These are phyloP conservation scores for Tipula unca DNA, from an alignment of 2,888 invertebrate species.

Conservation along the genomic window DNA sequence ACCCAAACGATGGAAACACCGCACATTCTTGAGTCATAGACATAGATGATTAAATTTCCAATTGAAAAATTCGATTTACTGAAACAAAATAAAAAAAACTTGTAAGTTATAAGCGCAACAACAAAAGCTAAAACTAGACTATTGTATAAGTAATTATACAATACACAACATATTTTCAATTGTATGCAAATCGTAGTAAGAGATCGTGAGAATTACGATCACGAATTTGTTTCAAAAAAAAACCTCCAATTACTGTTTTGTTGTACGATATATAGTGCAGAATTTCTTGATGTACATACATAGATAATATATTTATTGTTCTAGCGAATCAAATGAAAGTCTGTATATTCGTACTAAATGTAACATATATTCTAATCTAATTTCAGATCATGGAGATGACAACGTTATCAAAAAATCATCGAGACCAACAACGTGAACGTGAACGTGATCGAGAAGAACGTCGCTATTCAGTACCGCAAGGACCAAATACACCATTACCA, in stretches of 20 bases:
- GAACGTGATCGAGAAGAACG: slow-evolving; percentile 60
- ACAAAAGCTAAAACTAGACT: background rate
- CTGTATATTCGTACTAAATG: too few species aligned
- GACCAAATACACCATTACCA: slow-evolving; percentile 59
- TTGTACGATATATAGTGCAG: background rate
- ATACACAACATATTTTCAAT: background rate
- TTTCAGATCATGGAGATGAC: slow-evolving; percentile 17
- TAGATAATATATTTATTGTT: background rate
- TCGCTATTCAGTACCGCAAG: slow-evolving; percentile 81
- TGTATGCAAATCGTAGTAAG: background rate
- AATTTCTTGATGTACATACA: background rate
- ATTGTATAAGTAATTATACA: background rate
- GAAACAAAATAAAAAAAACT: background rate
- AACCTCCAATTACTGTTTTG: background rate
- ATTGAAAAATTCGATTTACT: background rate
- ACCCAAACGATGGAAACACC: background rate
- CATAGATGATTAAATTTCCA: background rate
- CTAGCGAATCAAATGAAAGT: background rate
- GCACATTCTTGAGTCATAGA: background rate
- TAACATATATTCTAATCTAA: too few species aligned
- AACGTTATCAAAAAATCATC: background rate
- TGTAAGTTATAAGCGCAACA: background rate
- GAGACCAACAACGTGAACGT: slow-evolving; percentile 40
- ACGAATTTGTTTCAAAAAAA: background rate
- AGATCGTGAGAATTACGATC: background rate